Evolutionary conservation across 2,797 vertebrate genomes (phyloP).

Genomic region (Diplodus puntazzo): DNA sequence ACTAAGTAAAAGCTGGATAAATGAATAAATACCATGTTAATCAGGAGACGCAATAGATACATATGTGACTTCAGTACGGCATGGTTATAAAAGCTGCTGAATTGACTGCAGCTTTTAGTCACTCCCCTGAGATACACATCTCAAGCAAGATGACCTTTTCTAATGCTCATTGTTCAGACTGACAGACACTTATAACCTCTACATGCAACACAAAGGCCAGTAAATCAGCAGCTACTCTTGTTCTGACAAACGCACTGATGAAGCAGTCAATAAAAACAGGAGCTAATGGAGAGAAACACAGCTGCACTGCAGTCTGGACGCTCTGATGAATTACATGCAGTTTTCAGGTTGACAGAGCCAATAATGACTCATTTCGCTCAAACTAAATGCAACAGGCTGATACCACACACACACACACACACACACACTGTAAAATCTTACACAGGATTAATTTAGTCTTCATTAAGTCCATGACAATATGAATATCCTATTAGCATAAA

Average conservation of each 20-base stretch:
- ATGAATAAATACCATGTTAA: neutral
- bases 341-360: conserved; percentile 52
- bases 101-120: neutral
- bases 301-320: conserved; percentile 48
- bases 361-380: conserved; percentile 37
- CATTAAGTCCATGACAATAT: neutral
- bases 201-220: conserved; percentile 45
- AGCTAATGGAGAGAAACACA: conserved; percentile 72
- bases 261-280: conserved; percentile 25
- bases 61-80: neutral
- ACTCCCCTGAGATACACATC: neutral
- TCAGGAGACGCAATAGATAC: neutral
- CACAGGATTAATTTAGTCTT: neutral
- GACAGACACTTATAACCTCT: neutral
- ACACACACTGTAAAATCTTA: neutral
- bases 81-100: neutral
- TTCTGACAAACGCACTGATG: conserved; percentile 41
- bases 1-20: neutral
- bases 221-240: conserved; percentile 31
- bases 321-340: conserved; percentile 59
- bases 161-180: neutral
- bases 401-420: neutral
- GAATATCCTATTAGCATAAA: neutral
- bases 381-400: conserved; percentile 4
- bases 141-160: neutral